Base-by-base conservation (phyloP, 2,888 invertebrate species). In the Charanyca ferruginea region DNA sequence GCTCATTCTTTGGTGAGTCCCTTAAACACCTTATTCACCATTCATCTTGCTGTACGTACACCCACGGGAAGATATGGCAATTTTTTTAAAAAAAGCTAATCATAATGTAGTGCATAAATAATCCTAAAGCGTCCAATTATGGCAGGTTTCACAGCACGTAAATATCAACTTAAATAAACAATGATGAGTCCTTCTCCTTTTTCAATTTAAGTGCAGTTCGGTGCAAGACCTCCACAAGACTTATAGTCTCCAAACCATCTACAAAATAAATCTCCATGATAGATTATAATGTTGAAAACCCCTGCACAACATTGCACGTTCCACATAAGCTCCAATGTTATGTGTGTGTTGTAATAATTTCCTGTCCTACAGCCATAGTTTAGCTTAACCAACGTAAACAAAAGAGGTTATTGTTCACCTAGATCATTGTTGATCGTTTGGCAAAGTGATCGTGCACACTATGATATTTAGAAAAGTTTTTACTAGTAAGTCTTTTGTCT, bases 381-480 rank as follows among this genome's bases (percentile, higher is more conserved):
- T 88, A 77, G 80, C 73, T 84, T 81, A 59, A 55, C 59, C 64
- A 79, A 77, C 73, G 85, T 87, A 91, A 91, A 93, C 92, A 89
- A 79, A 67, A 51, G 69, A 71, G 64, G 68, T 65, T 75, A 81
- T 77, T 80, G 66, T 72, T 64, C 76, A 78, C 77, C 74, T 90
- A 92, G 86, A 91, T 67, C 76, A 81, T 74, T 83, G 76, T 84
- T 77, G 83, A 69, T 62, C 60, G 57, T 55, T 68, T 60, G 20
- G 28, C 25, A 47, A 80, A 82, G 68, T 73, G 84, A 83, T 75
- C 69, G 90, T 87, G 85, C 70, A 80, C 65, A 85, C 68, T 82
- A 94, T 94, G 94, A 87, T 90, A 89, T 87, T 93, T 80, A 87
- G 86, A 72, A 89, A 83, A 81, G 60, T 90, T 73, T 87, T 90